Conservation (phyloP, 2,113 vertebrate species). For the Psilopsiagon aymara region DNA sequence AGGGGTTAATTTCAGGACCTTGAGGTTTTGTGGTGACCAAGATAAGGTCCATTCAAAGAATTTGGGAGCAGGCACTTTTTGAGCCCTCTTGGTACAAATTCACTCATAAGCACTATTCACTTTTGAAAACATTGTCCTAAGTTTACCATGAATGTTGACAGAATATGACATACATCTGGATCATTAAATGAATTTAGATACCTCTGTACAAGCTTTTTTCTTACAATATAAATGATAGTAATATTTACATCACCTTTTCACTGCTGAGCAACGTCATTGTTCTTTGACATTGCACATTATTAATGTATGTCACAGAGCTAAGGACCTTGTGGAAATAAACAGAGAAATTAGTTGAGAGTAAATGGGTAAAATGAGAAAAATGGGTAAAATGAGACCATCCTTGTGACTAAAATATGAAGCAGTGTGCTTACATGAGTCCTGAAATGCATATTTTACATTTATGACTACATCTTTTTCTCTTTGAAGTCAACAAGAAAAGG, state of each 20-base stretch:
- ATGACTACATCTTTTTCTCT: neutral
- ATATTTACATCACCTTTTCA: neutral
- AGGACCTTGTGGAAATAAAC: neutral
- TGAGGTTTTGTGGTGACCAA: neutral
- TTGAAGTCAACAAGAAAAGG: neutral
- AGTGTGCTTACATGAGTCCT: neutral
- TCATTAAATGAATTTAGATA: neutral
- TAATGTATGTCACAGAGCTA: neutral
- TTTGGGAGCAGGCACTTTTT: neutral
- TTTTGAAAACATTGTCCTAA: neutral
- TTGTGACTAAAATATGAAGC: neutral
- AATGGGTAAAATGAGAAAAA: neutral
- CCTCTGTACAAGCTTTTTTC: neutral
- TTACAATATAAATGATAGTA: neutral
- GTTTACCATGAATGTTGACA: neutral
- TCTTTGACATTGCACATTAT: neutral
- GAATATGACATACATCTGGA: neutral
- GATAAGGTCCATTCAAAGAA: neutral
- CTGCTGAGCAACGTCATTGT: neutral
- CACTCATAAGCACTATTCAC: neutral
- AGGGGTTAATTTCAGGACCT: neutral
- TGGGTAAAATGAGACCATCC: neutral
- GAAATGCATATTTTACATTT: neutral
- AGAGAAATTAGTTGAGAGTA: neutral
- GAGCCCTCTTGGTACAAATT: neutral